phyloP scores from a whole-genome alignment of 2,113 vertebrate genomes.

The Nibea albiflora region DNA sequence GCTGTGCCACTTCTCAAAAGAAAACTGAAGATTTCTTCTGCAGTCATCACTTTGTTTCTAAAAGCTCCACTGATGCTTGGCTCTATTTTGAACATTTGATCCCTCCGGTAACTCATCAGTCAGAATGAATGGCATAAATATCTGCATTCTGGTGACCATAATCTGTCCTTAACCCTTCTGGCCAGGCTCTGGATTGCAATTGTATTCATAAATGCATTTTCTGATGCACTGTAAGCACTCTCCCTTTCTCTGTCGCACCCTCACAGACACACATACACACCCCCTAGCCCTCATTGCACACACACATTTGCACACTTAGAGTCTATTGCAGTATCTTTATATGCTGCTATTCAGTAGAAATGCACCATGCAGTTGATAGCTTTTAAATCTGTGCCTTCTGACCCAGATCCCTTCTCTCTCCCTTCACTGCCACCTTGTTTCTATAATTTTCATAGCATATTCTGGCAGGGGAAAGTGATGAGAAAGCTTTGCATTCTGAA shows the following conservation, averaged over 20 bases:
- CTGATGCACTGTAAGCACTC: slow-evolving; percentile 28
- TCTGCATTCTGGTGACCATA: slow-evolving; percentile 18
- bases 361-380: slow-evolving; percentile 4
- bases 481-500: slow-evolving; percentile 51
- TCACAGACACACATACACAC: neutral
- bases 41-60: slow-evolving; percentile 39
- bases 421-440: slow-evolving; percentile 23
- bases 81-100: slow-evolving; percentile 26
- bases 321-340: neutral
- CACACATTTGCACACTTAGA: neutral
- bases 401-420: slow-evolving; percentile 43
- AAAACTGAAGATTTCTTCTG: slow-evolving; percentile 35
- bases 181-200: slow-evolving; percentile 1
- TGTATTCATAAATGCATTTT: slow-evolving; percentile 45
- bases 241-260: neutral
- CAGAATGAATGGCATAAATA: neutral
- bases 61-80: slow-evolving; percentile 15
- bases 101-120: slow-evolving; percentile 26
- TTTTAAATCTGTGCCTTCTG: slow-evolving; percentile 45
- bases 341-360: slow-evolving; percentile 20
- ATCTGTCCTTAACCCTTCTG: slow-evolving; percentile 34
- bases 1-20: slow-evolving; percentile 3
- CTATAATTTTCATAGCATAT: slow-evolving; percentile 19
- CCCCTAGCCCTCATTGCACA: neutral
- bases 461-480: slow-evolving; percentile 33